These are phyloP conservation scores for Gadus chalcogrammus DNA, from an alignment of 2,113 vertebrate species.

Conservation along the genomic window DNA sequence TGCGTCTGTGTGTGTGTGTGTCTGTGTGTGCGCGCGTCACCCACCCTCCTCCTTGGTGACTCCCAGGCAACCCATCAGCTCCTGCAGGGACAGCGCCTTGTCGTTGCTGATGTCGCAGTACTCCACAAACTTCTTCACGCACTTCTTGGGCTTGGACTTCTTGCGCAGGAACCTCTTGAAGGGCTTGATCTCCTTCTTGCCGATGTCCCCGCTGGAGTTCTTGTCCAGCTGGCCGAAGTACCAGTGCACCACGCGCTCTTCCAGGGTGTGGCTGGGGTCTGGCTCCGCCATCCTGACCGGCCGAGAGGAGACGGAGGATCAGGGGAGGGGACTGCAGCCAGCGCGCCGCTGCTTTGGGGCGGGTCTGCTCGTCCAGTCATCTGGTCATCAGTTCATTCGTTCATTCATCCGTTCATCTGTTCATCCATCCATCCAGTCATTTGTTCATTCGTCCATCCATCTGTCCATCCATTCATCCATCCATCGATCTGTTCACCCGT, in stretches of 20 bases:
- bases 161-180: slow-evolving; percentile 94
- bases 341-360: too few species aligned
- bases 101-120: slow-evolving; percentile 92
- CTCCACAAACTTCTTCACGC: slow-evolving; percentile 95
- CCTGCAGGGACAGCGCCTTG: slow-evolving; percentile 87
- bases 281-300: slow-evolving; percentile 84
- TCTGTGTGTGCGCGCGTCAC: not conserved
- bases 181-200: slow-evolving; percentile 96
- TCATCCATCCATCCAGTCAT: too few species aligned
- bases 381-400: too few species aligned
- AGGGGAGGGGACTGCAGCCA: too few species aligned
- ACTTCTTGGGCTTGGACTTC: slow-evolving; percentile 96
- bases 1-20: slow-evolving; percentile 30
- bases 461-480: too few species aligned
- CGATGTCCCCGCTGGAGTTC: slow-evolving; percentile 90
- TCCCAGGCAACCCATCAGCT: slow-evolving; percentile 93
- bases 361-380: too few species aligned
- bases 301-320: not conserved
- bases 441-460: too few species aligned
- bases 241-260: slow-evolving; percentile 96
- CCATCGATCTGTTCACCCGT: not conserved
- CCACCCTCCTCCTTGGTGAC: slow-evolving; percentile 85
- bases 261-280: slow-evolving; percentile 93
- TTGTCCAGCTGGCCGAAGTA: slow-evolving; percentile 94
- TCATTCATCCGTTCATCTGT: too few species aligned